These are phyloP conservation scores for Fopius arisanus DNA, from an alignment of 1,140 invertebrate genomes.

Conservation along the genomic window DNA sequence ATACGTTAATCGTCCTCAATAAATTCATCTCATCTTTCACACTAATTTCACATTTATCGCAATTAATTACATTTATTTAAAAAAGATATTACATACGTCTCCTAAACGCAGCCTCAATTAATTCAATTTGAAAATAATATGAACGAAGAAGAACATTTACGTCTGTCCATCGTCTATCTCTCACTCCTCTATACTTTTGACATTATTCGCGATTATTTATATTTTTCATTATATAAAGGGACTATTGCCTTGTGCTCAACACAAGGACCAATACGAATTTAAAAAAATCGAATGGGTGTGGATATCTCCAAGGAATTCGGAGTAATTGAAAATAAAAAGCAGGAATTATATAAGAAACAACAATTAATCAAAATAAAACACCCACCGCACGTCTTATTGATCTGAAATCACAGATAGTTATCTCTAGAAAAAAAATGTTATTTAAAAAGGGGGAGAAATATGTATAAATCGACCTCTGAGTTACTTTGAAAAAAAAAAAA, in stretches of 20 bases:
- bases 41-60: neutral
- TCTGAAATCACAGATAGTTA: constrained; percentile 57
- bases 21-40: neutral
- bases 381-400: constrained; percentile 39
- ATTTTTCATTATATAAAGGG: constrained; percentile 27
- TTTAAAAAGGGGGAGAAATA: neutral
- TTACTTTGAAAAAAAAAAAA: constrained; percentile 14
- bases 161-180: neutral
- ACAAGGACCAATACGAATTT: constrained; percentile 19
- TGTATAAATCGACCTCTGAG: constrained; percentile 26
- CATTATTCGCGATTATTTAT: constrained; percentile 37
- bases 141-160: neutral
- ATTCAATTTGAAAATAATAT: neutral
- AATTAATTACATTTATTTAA: neutral
- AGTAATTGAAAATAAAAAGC: constrained; percentile 23
- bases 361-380: constrained; percentile 20
- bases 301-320: neutral
- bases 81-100: neutral
- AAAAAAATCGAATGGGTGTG: constrained; percentile 12
- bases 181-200: neutral
- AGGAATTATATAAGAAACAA: constrained; percentile 32
- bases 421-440: constrained; percentile 27
- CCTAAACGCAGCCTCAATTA: neutral
- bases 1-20: neutral
- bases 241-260: constrained; percentile 34